Evolutionary conservation across 2,888 invertebrate species (phyloP).

Genomic region (Ypsolopha scabrella): DNA sequence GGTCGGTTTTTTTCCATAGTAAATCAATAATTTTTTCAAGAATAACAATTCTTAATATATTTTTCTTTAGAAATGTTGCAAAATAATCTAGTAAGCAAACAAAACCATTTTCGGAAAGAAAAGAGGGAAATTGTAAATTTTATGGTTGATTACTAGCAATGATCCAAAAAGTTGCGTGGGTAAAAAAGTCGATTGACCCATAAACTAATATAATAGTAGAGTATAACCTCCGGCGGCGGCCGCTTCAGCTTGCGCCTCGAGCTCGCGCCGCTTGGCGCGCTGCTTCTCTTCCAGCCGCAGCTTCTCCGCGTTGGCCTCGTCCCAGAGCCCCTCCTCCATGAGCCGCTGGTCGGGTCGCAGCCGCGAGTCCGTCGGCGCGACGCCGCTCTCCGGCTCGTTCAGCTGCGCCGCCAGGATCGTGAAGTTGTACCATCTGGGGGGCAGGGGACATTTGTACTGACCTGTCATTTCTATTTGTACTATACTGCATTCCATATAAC

Average conservation of each 20-base stretch:
- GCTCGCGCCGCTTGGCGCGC: conserved; percentile 79
- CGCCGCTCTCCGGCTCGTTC: conserved; percentile 92
- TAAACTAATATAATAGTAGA: conserved; percentile 45
- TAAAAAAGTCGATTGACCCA: too few species aligned
- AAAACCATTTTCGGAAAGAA: too few species aligned
- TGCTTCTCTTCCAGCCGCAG: conserved; percentile 94
- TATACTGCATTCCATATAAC: too few species aligned
- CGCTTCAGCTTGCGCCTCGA: conserved; percentile 84
- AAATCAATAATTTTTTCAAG: too few species aligned
- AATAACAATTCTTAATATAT: too few species aligned
- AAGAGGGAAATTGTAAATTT: too few species aligned
- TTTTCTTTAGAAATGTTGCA: too few species aligned
- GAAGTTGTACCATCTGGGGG: conserved; percentile 86
- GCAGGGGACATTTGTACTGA: too few species aligned
- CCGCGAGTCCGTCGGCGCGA: conserved; percentile 96
- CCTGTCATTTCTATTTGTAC: background rate
- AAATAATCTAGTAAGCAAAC: too few species aligned
- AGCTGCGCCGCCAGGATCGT: conserved; percentile 95
- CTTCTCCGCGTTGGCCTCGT: conserved; percentile 90
- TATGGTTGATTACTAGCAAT: too few species aligned
- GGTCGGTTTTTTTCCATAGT: too few species aligned
- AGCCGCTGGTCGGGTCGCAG: conserved; percentile 95
- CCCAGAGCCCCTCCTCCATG: conserved; percentile 96
- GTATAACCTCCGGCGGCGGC: conserved; percentile 56
- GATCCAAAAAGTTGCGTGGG: too few species aligned